A percentile compares a stretch with the other conserved stretches of the same genome.
Conservation (phyloP, 2,888 invertebrate species). For the Prenolepis imparis region DNA sequence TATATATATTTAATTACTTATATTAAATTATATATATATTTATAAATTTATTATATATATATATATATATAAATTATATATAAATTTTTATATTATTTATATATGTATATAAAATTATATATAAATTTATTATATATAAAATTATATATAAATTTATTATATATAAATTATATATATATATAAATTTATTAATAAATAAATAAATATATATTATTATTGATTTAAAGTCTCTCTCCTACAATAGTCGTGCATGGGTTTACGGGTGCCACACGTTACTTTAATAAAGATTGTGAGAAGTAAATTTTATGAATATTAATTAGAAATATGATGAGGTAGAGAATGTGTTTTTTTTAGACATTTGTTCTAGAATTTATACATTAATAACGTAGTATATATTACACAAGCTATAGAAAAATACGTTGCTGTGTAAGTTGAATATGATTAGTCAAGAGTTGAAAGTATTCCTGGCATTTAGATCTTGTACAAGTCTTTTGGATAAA, state of each 20-base stretch:
- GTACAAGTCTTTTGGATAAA: not conserved
- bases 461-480: not conserved
- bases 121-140: too few species aligned
- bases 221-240: constrained; percentile 9
- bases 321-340: constrained; percentile 7
- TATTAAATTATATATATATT: too few species aligned
- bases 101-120: too few species aligned
- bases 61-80: too few species aligned
- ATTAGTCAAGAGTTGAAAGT: constrained; percentile 6
- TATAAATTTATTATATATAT: too few species aligned
- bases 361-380: constrained; percentile 9
- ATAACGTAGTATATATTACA: not conserved
- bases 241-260: constrained; percentile 44
- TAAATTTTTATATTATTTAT: too few species aligned
- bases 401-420: constrained; percentile 8
- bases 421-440: constrained; percentile 14
- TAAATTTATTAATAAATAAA: too few species aligned
- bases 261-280: constrained; percentile 12
- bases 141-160: too few species aligned
- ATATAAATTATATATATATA: too few species aligned
- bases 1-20: not conserved
- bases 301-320: constrained; percentile 7
- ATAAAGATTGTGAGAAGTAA: not conserved
- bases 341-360: not conserved
- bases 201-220: not conserved